Evolutionary conservation across 2,113 vertebrate species (phyloP), one percentile per base, ranked within the genome.

Genomic region (Lanius ludovicianus): DNA sequence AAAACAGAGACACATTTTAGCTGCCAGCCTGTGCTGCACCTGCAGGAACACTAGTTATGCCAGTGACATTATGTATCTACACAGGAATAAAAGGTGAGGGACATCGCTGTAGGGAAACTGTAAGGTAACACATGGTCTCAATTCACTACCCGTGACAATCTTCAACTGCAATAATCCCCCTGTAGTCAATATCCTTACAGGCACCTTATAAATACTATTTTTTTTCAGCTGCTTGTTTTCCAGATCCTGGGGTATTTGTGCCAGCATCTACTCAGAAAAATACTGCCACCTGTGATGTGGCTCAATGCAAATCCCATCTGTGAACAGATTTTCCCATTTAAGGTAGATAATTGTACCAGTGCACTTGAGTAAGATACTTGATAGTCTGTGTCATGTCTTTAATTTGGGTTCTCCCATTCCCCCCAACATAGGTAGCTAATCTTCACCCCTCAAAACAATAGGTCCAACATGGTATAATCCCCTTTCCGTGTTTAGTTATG

Each of bases 1-100:
- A 87, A 97, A 92, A 52, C 9, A 84, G 56, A 89, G 52, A 63
- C 73, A 53, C 22, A 21, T 74, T 92, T 93, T 59, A 92, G 79
- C 68, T 84, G 68, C 2, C 8, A 95, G 76, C 23, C 52, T 62
- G 55, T 30, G 39, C 67, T 88, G 89, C 64, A 74, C 33, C 83
- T 93, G 79, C 73, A 84, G 83, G 46, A 81, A 35, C 37, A n/a
- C 44, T 49, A 42, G 76, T 62, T 75, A 50, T 63, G 77, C 39
- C 80, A 60, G 31, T 41, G 56, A 68, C 41, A 30, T 52, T 62
- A 70, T n/a, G 17, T 47, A 71, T 27, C 84, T 87, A 41, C 49
- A 73, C 28, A 64, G 84, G 28, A 75, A 55, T 84, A 59, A 74
- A 90, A 68, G 22, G 19, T 56, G 16, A 83, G 17, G 33, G 33